Evolutionary conservation across 2,888 invertebrate genomes (phyloP).

Genomic region (Chloromyia formosa): DNA sequence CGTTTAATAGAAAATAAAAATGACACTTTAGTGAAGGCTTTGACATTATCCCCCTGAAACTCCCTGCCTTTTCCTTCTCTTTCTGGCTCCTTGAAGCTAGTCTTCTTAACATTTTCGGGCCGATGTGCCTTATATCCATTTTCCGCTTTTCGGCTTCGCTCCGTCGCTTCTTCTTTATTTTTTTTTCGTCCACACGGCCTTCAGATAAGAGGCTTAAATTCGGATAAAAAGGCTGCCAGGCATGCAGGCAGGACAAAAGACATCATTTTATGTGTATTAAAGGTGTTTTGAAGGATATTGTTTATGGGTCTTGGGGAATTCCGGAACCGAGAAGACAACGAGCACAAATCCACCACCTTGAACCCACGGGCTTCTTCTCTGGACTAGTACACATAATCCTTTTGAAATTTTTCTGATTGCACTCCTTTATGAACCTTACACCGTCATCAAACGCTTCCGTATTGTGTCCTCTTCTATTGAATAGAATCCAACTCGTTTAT

Average conservation of each 20-base stretch:
- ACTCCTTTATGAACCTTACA: constrained; percentile 28
- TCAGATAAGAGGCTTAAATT: constrained; percentile 47
- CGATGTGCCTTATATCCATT: constrained; percentile 16
- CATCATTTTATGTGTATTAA: constrained; percentile 49
- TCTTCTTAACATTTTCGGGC: constrained; percentile 6
- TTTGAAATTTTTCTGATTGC: constrained; percentile 35
- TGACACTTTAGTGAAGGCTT: constrained; percentile 46
- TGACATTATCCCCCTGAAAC: constrained; percentile 14
- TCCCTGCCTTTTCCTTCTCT: constrained; percentile 1
- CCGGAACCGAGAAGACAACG: neutral
- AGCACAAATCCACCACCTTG: neutral
- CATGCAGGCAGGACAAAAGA: constrained; percentile 38
- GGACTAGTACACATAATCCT: constrained; percentile 22
- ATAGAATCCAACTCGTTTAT: constrained; percentile 48
- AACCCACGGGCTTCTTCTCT: neutral
- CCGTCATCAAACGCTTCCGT: constrained; percentile 26
- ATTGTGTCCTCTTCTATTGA: constrained; percentile 41
- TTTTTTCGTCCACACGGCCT: constrained; percentile 7
- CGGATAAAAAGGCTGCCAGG: constrained; percentile 10
- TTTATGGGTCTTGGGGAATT: constrained; percentile 42
- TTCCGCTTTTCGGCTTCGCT: constrained; percentile 33
- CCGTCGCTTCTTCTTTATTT: constrained; percentile 17
- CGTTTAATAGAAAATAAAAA: constrained; percentile 46
- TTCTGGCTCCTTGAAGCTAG: too few species aligned
- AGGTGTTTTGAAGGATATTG: constrained; percentile 46